Base-by-base conservation (phyloP, 2,888 invertebrate genomes). In the Notodonta dromedarius region DNA sequence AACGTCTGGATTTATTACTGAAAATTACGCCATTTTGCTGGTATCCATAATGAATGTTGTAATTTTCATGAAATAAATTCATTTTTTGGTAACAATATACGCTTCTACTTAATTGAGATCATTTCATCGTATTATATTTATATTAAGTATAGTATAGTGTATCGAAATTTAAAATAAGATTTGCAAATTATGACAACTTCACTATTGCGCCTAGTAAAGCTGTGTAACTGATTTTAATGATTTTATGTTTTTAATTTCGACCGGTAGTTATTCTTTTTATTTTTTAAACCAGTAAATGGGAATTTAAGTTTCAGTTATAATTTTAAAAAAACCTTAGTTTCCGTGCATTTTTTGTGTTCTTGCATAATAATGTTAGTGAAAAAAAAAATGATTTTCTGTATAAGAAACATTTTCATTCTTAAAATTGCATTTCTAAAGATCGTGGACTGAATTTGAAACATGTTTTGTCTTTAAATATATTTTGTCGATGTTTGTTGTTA, bases 401-500 rank as follows among this genome's bases (percentile, higher is more conserved):
- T 84, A 79, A 79, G 70, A 73, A 78, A 78, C 71, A 77, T 90
- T 74, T 70, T 90, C 89, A 91, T 91, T 91, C 91, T 91, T 86
- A 85, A 90, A 93, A 90, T 92, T 93, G 93, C 93, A 93, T 93
- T 93, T 93, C 90, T 87, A 88, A 93, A 92, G 86, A 87, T 89
- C 86, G 84, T 86, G 85, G 92, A 93, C 93, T 93, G 93, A 93
- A 88, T 91, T 79, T 90, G 89, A 91, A 90, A 92, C 87, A 88
- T 91, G 90, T 93, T 93, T 93, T 93, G 87, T 91, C 91, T 92
- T 91, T 93, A 90, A 93, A 92, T 93, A 93, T 93, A 93, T 93
- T 93, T 91, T 93, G 93, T 93, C 94, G 87, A 93, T 94, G 94
- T 94, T 94, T 94, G 94, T 94, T 94, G 94, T 94, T 94, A 94